Percentiles rank a stretch among this genome's conserved stretches.
Evolutionary conservation across 2,888 invertebrate genomes (phyloP).

Genomic region (Lingula anatina): DNA sequence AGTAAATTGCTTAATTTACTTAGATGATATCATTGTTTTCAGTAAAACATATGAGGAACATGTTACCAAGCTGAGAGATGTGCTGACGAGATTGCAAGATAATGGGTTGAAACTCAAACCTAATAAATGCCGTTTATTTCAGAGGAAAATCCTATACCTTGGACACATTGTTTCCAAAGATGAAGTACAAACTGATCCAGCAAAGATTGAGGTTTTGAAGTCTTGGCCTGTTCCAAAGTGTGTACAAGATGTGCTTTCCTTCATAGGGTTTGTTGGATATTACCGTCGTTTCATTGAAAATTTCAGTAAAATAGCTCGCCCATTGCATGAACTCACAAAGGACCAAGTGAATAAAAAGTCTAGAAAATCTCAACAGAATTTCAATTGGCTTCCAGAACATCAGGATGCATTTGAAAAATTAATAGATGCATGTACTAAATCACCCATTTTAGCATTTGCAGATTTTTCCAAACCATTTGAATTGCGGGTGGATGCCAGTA

Average conservation of each 20-base stretch:
- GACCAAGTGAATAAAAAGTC: neutral
- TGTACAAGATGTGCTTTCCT: neutral
- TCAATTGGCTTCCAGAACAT: conserved; percentile 4
- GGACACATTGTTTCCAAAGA: conserved; percentile 5
- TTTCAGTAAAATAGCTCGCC: conserved; percentile 4
- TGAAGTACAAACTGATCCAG: neutral
- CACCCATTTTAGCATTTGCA: conserved; percentile 11
- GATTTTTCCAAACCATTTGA: conserved; percentile 10
- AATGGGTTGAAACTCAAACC: neutral
- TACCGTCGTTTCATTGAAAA: conserved; percentile 5
- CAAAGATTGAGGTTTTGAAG: neutral
- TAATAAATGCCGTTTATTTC: conserved; percentile 3
- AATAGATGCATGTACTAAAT: neutral
- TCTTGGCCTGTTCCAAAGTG: neutral
- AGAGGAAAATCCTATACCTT: neutral
- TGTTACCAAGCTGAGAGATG: neutral
- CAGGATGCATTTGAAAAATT: conserved; percentile 8
- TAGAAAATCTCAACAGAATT: conserved; percentile 1
- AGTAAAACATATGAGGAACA: conserved; percentile 1
- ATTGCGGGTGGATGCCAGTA: conserved; percentile 9
- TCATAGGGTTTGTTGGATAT: conserved; percentile 3
- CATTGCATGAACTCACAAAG: conserved; percentile 1
- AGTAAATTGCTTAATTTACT: neutral
- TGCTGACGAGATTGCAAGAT: neutral
- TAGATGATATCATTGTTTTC: conserved; percentile 9